Evolutionary conservation across 1,140 invertebrate species (phyloP).

Genomic region (Drosophila serrata): DNA sequence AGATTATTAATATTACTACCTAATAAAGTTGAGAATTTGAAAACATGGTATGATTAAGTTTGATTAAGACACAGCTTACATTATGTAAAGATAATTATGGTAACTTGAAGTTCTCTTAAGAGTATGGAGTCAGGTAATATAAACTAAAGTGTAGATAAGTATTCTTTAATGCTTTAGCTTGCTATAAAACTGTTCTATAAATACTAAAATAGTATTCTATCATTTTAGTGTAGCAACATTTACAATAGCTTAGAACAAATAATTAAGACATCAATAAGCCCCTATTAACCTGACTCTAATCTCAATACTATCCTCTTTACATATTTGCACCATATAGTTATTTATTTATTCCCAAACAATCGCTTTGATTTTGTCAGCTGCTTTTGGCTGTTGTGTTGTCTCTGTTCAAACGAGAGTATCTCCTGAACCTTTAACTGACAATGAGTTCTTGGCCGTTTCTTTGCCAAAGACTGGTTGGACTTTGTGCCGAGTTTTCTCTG

Average conservation of each 20-base stretch:
- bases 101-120: not conserved
- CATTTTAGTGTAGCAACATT: not conserved
- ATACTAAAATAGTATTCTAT: no score
- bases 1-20: not conserved
- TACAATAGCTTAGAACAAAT: not conserved
- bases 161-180: no score
- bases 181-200: no score
- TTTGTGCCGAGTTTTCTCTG: conserved; percentile 55
- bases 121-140: no score
- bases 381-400: conserved; percentile 34
- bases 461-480: conserved; percentile 45
- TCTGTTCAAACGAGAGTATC: conserved; percentile 46
- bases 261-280: not conserved
- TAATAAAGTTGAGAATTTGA: not conserved
- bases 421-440: conserved; percentile 57
- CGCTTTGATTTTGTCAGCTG: conserved; percentile 15
- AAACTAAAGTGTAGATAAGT: not conserved
- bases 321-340: not conserved
- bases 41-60: no score
- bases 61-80: not conserved
- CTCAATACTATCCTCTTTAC: not conserved
- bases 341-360: not conserved
- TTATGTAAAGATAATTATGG: not conserved
- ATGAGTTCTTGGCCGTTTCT: conserved; percentile 57
- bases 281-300: not conserved